These are phyloP conservation scores for Diarsia dahlii DNA, from an alignment of 2,888 invertebrate species.

Conservation along the genomic window DNA sequence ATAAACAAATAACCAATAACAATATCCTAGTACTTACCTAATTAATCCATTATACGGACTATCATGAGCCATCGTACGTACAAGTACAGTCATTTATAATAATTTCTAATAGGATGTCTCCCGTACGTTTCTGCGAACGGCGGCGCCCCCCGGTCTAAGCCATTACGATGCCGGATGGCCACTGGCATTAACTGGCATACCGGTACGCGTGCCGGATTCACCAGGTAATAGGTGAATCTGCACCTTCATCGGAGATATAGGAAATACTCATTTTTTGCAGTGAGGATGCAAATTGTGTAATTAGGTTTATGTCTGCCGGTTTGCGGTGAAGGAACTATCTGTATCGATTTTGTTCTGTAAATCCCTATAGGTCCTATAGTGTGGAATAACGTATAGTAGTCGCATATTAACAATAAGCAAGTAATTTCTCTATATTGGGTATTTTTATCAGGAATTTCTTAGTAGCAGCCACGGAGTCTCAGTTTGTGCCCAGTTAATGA, in stretches of 20 bases:
- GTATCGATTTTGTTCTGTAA: background rate
- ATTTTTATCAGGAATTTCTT: too few relatives aligned
- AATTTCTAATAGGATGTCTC: slow-evolving; percentile 72
- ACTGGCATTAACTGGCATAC: slow-evolving; percentile 58
- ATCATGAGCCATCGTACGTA: slow-evolving; percentile 24
- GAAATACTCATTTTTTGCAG: slow-evolving; percentile 38
- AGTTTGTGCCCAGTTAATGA: too few relatives aligned
- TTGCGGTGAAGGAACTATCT: background rate
- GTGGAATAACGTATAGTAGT: background rate
- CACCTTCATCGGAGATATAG: slow-evolving; percentile 50
- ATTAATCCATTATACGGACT: slow-evolving; percentile 50
- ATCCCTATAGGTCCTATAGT: background rate
- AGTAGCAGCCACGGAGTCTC: too few relatives aligned
- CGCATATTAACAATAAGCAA: too few relatives aligned
- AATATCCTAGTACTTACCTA: slow-evolving; percentile 14
- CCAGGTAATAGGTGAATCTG: slow-evolving; percentile 34
- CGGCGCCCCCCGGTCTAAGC: slow-evolving; percentile 74
- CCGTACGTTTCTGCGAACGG: slow-evolving; percentile 68
- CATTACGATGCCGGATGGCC: slow-evolving; percentile 64
- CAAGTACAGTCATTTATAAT: slow-evolving; percentile 62
- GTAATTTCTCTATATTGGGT: too few relatives aligned
- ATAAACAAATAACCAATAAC: slow-evolving; percentile 20
- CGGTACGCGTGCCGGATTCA: slow-evolving; percentile 62
- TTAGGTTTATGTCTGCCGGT: background rate
- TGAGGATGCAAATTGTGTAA: slow-evolving; percentile 26